phyloP scores from a whole-genome alignment of 1,140 invertebrate species.

The Helicoverpa zea region DNA sequence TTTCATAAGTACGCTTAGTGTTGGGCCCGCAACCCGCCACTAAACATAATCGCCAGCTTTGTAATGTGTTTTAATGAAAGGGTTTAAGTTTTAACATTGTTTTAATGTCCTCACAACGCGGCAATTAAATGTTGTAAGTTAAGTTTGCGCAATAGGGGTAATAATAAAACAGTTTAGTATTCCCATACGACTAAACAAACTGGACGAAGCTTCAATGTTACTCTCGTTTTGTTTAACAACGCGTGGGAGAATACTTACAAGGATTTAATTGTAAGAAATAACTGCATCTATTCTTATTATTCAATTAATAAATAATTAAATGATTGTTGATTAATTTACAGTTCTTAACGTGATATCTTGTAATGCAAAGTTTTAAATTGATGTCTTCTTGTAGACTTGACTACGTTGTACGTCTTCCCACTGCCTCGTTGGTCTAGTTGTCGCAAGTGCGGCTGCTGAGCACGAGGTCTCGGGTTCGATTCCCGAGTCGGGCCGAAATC shows the following conservation, averaged over 20 bases:
- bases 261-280: constrained; percentile 8
- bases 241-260: constrained; percentile 31
- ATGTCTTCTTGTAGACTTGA: too few species aligned
- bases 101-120: constrained; percentile 47
- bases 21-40: neutral
- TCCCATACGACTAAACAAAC: neutral
- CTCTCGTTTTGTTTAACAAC: constrained; percentile 21
- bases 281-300: neutral
- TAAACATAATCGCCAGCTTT: constrained; percentile 33
- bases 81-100: constrained; percentile 32
- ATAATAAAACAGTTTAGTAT: constrained; percentile 43
- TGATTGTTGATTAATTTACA: neutral
- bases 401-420: too few species aligned
- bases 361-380: too few species aligned
- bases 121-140: constrained; percentile 41
- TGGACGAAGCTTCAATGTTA: constrained; percentile 37
- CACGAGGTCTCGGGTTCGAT: too few species aligned
- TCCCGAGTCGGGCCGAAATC: too few species aligned
- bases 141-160: constrained; percentile 35
- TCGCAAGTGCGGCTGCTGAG: too few species aligned
- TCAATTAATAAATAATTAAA: constrained; percentile 14
- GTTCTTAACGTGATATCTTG: neutral
- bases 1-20: constrained; percentile 5
- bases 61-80: constrained; percentile 31
- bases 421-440: too few species aligned